Percentiles rank a stretch among this genome's conserved stretches.
Evolutionary conservation across 2,888 invertebrate species (phyloP).

Genomic region (Muschampia plurimacula): DNA sequence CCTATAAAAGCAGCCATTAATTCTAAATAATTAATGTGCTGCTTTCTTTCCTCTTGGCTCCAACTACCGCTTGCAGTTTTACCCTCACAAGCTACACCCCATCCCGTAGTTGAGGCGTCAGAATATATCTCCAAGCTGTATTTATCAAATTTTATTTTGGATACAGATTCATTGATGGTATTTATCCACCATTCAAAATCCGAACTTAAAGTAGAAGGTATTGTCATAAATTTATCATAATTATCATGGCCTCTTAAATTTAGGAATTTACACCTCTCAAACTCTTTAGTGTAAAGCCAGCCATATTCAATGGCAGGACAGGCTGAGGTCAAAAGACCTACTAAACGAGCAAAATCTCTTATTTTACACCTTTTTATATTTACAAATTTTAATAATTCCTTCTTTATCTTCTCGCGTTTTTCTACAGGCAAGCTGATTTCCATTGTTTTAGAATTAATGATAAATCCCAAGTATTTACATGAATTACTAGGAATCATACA

Average conservation of each 20-base stretch:
- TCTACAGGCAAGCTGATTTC: conserved; percentile 18
- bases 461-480: conserved; percentile 17
- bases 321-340: conserved; percentile 18
- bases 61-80: conserved; percentile 12
- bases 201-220: neutral
- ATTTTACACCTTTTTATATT: conserved; percentile 13
- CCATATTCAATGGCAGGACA: conserved; percentile 33
- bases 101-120: conserved; percentile 43
- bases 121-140: conserved; percentile 38
- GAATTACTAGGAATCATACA: conserved; percentile 7
- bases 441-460: conserved; percentile 13
- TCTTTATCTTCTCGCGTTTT: conserved; percentile 9
- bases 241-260: conserved; percentile 15
- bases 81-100: conserved; percentile 40
- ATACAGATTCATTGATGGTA: conserved; percentile 1
- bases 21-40: conserved; percentile 33
- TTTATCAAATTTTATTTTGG: conserved; percentile 21
- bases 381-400: conserved; percentile 2
- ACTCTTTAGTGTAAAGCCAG: conserved; percentile 32
- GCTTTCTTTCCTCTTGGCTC: neutral
- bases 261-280: conserved; percentile 34
- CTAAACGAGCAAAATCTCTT: conserved; percentile 15
- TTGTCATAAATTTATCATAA: conserved; percentile 4
- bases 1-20: conserved; percentile 40
- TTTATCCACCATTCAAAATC: conserved; percentile 20